Conservation (phyloP, 2,113 vertebrate species). For the Hyaena hyaena region DNA sequence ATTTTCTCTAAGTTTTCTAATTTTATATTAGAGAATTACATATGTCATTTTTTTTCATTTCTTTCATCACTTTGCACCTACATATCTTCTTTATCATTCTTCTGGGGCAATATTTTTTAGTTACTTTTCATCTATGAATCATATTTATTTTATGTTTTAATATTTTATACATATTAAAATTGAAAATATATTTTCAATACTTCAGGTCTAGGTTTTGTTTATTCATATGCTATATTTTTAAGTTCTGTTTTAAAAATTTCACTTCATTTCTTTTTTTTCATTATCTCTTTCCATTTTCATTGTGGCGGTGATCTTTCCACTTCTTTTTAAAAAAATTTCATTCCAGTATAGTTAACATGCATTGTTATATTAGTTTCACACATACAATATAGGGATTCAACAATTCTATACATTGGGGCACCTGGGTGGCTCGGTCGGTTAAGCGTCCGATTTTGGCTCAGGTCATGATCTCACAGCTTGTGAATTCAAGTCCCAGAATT, state of each 20-base stretch:
- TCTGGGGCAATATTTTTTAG: not conserved
- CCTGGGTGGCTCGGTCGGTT: no score
- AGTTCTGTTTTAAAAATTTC: not conserved
- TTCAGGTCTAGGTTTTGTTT: not conserved
- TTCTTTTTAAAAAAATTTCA: not conserved
- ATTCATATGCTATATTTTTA: not conserved
- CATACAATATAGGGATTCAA: not conserved
- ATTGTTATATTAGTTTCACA: not conserved
- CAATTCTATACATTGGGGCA: not conserved
- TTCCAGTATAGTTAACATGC: not conserved
- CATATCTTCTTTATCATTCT: not conserved
- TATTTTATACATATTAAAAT: not conserved
- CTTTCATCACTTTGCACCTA: not conserved
- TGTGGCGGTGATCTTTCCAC: not conserved
- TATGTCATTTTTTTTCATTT: not conserved
- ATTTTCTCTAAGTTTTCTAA: constrained; percentile 6
- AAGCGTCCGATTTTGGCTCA: no score
- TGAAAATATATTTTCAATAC: not conserved
- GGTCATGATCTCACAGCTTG: no score
- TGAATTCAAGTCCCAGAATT: no score
- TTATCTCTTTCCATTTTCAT: not conserved
- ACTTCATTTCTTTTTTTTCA: not conserved
- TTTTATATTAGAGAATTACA: not conserved
- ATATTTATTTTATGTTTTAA: not conserved
- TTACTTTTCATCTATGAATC: not conserved